Conservation (phyloP, 1,140 invertebrate genomes). For the Drosophila chauvacae region DNA sequence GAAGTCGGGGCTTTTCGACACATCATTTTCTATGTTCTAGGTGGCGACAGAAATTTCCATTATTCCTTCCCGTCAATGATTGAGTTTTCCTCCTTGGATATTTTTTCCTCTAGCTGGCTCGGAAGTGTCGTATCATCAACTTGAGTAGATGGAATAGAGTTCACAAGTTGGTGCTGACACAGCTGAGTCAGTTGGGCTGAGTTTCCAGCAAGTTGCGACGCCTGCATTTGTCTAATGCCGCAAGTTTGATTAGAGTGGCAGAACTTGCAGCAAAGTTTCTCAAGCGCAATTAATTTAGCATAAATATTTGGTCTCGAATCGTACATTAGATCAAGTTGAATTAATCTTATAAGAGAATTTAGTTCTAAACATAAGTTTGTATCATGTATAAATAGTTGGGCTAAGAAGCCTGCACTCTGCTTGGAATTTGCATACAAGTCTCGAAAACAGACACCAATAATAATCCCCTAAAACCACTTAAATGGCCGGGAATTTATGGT, state of each 20-base stretch:
- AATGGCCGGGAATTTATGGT: conserved; percentile 8
- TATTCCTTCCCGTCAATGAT: conserved; percentile 61
- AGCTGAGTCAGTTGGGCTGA: conserved; percentile 3
- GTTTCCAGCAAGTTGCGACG: conserved; percentile 22
- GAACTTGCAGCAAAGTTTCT: conserved; percentile 36
- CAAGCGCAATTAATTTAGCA: conserved; percentile 25
- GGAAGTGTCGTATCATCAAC: conserved; percentile 71
- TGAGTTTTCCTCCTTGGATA: conserved; percentile 24
- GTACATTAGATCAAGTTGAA: background rate
- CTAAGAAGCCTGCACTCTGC: background rate
- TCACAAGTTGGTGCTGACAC: conserved; percentile 37
- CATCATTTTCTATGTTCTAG: conserved; percentile 74
- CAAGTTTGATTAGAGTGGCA: conserved; percentile 60
- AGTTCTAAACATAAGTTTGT: background rate
- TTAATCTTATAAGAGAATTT: background rate
- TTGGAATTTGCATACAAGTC: background rate
- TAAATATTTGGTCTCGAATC: conserved; percentile 11
- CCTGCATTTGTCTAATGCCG: conserved; percentile 57
- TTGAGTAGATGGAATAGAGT: conserved; percentile 59
- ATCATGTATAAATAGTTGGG: background rate
- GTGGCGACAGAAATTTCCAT: conserved; percentile 68
- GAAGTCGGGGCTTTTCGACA: conserved; percentile 60
- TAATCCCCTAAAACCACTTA: conserved; percentile 16
- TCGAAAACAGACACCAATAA: background rate
- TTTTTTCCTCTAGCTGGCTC: conserved; percentile 18